Evolutionary conservation across 2,113 vertebrate species (phyloP).

Genomic region (Procapra przewalskii): DNA sequence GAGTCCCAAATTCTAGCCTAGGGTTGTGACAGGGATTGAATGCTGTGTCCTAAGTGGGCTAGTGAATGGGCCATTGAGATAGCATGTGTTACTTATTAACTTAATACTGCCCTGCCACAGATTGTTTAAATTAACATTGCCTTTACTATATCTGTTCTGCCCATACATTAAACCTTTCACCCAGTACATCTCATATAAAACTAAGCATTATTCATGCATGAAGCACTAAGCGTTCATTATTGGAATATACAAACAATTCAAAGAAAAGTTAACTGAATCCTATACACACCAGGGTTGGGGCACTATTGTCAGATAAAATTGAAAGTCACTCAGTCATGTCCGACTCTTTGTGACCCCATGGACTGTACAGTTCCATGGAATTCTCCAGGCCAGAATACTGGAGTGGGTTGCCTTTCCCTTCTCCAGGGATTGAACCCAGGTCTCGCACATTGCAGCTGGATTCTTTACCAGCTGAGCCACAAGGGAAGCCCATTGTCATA

Average conservation of each 20-base stretch:
- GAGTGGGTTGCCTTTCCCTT: neutral
- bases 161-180: neutral
- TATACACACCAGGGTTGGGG: neutral
- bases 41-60: neutral
- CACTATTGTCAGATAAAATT: neutral
- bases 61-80: neutral
- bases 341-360: neutral
- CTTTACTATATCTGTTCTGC: neutral
- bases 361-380: neutral
- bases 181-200: constrained; percentile 13
- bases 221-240: neutral
- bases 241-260: neutral
- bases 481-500: neutral
- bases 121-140: constrained; percentile 1
- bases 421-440: neutral
- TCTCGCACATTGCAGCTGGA: neutral
- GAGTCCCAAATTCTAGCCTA: neutral
- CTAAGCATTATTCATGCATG: neutral
- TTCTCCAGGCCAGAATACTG: neutral
- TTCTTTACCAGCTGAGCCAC: neutral
- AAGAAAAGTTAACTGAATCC: neutral
- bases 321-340: neutral
- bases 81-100: neutral
- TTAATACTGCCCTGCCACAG: neutral
- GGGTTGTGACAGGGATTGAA: neutral